phyloP scores from a whole-genome alignment of 2,888 invertebrate genomes.

The Ophraella communa region DNA sequence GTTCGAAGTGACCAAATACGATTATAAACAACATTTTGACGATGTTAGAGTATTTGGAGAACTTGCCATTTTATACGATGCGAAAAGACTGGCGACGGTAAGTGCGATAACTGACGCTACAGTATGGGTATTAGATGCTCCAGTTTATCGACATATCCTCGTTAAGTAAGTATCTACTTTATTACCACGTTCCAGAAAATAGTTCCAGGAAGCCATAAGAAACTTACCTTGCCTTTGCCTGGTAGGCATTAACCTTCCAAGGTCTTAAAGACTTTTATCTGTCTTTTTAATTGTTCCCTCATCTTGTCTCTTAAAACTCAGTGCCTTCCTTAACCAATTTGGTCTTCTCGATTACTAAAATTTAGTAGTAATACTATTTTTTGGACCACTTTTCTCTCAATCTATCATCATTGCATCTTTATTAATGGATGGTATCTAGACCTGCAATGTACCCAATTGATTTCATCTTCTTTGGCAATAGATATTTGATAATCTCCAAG shows the following conservation, averaged over 20 bases:
- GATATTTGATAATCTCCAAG: too few species aligned
- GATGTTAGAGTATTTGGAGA: constrained; percentile 88
- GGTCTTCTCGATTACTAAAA: neutral
- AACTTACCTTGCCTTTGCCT: too few species aligned
- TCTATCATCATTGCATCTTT: too few species aligned
- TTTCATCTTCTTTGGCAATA: too few species aligned
- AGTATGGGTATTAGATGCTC: constrained; percentile 88
- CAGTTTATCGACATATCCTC: constrained; percentile 88
- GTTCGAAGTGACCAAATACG: constrained; percentile 78
- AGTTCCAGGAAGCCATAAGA: too few species aligned
- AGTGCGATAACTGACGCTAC: constrained; percentile 80
- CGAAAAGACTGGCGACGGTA: constrained; percentile 82
- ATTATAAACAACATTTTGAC: constrained; percentile 63
- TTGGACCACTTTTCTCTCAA: too few species aligned
- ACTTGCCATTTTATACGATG: constrained; percentile 68
- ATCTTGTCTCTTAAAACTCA: neutral
- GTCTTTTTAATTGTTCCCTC: neutral
- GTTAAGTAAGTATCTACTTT: constrained; percentile 64
- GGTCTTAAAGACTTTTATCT: too few species aligned
- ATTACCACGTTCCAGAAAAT: too few species aligned
- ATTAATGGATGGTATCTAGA: too few species aligned
- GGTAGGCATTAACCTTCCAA: too few species aligned
- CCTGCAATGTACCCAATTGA: too few species aligned
- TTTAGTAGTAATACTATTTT: neutral
- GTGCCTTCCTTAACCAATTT: neutral